phyloP scores from a whole-genome alignment of 2,888 invertebrate genomes.

The Scaptomyza tumidula region DNA sequence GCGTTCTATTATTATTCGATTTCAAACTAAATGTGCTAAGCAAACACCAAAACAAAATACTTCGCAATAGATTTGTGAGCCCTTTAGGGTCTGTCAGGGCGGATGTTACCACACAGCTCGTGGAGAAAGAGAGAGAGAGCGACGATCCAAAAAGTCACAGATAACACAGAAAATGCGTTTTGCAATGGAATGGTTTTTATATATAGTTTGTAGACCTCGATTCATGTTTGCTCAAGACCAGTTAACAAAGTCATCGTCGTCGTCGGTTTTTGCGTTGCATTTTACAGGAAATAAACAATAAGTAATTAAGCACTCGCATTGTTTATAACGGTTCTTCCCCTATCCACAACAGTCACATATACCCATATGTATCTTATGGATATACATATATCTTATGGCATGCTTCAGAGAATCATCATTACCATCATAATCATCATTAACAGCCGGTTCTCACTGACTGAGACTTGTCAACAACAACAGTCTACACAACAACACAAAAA shows the following conservation, averaged over 20 bases:
- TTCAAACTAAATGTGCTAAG: slow-evolving; percentile 28
- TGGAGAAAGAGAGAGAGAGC: slow-evolving; percentile 2
- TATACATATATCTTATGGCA: slow-evolving; percentile 39
- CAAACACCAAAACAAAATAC: slow-evolving; percentile 22
- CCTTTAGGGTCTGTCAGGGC: slow-evolving; percentile 29
- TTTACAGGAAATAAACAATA: slow-evolving; percentile 76
- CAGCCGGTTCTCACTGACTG: slow-evolving; percentile 34
- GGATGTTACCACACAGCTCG: slow-evolving; percentile 45
- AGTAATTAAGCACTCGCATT: slow-evolving; percentile 64
- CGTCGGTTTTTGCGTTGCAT: slow-evolving; percentile 64
- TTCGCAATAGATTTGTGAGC: slow-evolving; percentile 42
- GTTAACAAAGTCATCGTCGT: slow-evolving; percentile 17
- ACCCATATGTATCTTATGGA: slow-evolving; percentile 31
- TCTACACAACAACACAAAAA: slow-evolving; percentile 21
- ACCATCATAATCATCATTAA: slow-evolving; percentile 54
- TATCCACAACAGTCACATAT: slow-evolving; percentile 8
- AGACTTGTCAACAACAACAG: slow-evolving; percentile 61
- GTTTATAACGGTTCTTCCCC: slow-evolving; percentile 53
- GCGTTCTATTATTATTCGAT: slow-evolving; percentile 13
- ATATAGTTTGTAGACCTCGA: slow-evolving; percentile 38
- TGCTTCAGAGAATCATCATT: slow-evolving; percentile 55
- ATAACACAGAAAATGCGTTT: slow-evolving; percentile 72
- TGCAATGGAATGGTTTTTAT: slow-evolving; percentile 47
- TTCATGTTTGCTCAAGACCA: slow-evolving; percentile 55
- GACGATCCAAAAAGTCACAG: slow-evolving; percentile 9